These are phyloP conservation scores for Eupithecia tripunctaria DNA, from an alignment of 2,888 invertebrate species.

Conservation along the genomic window DNA sequence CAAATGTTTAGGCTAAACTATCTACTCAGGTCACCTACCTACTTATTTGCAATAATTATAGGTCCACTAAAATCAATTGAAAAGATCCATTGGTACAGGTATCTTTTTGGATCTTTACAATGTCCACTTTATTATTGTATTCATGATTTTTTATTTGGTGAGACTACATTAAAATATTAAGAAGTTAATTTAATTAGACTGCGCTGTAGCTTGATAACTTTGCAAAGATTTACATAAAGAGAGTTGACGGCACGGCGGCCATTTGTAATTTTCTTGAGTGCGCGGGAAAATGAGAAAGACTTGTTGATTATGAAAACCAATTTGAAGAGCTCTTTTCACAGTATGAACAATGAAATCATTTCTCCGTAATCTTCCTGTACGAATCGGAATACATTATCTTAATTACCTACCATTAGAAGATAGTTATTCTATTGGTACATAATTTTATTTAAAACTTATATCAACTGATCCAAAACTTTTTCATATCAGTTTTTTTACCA, in stretches of 20 bases:
- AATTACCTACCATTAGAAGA: neutral
- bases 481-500: too few relatives aligned
- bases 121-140: too few relatives aligned
- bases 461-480: too few relatives aligned
- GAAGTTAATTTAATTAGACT: slow-evolving; percentile 22
- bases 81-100: too few relatives aligned
- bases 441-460: too few relatives aligned
- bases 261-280: slow-evolving; percentile 50
- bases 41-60: neutral
- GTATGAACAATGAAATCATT: neutral
- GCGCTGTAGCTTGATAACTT: slow-evolving; percentile 33
- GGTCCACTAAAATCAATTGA: too few relatives aligned
- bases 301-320: slow-evolving; percentile 26
- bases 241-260: slow-evolving; percentile 42
- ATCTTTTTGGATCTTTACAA: too few relatives aligned
- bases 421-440: neutral
- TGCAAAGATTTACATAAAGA: slow-evolving; percentile 48
- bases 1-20: too few relatives aligned
- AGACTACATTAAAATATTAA: slow-evolving; percentile 9
- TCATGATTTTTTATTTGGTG: too few relatives aligned
- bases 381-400: neutral
- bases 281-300: slow-evolving; percentile 38
- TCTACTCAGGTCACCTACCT: neutral
- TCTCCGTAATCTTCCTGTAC: neutral
- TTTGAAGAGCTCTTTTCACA: slow-evolving; percentile 6